These are phyloP conservation scores for Eristalinus sepulchralis DNA, from an alignment of 2,888 invertebrate genomes.

Conservation along the genomic window DNA sequence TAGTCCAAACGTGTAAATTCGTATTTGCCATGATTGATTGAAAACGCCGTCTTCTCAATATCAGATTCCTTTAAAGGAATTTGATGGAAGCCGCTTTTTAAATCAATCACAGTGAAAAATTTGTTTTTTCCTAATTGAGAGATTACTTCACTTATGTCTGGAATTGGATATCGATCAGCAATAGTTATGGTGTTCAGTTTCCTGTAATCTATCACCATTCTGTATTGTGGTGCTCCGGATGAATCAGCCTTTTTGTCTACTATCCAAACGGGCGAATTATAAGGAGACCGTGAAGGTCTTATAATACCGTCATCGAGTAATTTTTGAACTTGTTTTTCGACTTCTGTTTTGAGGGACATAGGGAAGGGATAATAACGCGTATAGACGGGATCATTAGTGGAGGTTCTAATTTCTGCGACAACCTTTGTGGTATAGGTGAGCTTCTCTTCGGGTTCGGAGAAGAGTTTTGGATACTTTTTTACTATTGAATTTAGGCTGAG, in stretches of 20 bases:
- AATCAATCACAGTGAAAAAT: too few species aligned
- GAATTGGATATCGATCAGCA: too few species aligned
- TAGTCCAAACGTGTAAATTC: too few species aligned
- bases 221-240: conserved; percentile 24
- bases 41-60: too few species aligned
- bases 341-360: conserved; percentile 72
- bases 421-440: conserved; percentile 30
- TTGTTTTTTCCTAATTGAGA: too few species aligned
- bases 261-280: conserved; percentile 4
- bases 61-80: too few species aligned
- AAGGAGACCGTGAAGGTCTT: conserved; percentile 21
- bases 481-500: neutral
- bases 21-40: too few species aligned
- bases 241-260: neutral
- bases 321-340: conserved; percentile 4
- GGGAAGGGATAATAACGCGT: conserved; percentile 76
- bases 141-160: too few species aligned
- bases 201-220: conserved; percentile 32
- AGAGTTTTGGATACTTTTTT: neutral
- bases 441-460: neutral
- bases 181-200: too few species aligned
- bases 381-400: conserved; percentile 72
- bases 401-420: conserved; percentile 75
- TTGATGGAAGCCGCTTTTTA: too few species aligned
- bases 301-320: conserved; percentile 31